Evolutionary conservation across 2,888 invertebrate species (phyloP).

Genomic region (Digitonthophagus gazella): DNA sequence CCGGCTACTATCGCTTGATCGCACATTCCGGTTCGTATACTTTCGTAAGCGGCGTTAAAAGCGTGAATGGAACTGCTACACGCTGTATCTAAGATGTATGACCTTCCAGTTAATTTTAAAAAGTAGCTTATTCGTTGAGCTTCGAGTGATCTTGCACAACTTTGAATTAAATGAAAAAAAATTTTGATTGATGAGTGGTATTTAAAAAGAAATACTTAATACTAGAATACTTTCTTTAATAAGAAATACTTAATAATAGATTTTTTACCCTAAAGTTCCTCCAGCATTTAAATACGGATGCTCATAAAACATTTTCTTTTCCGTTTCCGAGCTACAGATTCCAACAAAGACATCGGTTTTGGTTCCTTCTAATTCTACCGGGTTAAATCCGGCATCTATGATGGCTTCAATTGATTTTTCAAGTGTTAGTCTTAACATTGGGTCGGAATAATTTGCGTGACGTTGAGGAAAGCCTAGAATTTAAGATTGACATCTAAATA

Average conservation of each 20-base stretch:
- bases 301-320: constrained; percentile 57
- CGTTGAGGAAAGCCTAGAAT: neutral
- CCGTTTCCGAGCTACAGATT: constrained; percentile 72
- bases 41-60: constrained; percentile 75
- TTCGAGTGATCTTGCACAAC: constrained; percentile 74
- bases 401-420: constrained; percentile 61
- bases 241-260: too few species aligned
- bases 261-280: constrained; percentile 53
- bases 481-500: neutral
- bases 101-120: constrained; percentile 85
- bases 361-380: constrained; percentile 66
- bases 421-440: constrained; percentile 58
- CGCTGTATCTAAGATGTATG: constrained; percentile 86
- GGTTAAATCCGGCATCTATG: constrained; percentile 64
- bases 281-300: constrained; percentile 33
- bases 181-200: too few species aligned
- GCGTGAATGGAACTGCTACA: constrained; percentile 93
- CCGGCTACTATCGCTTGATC: constrained; percentile 90
- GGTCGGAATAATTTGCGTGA: constrained; percentile 51
- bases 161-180: neutral
- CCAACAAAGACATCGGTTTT: constrained; percentile 78
- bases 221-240: too few species aligned
- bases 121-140: constrained; percentile 88
- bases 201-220: too few species aligned
- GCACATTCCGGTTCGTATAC: constrained; percentile 76